Evolutionary conservation across 2,113 vertebrate species (phyloP).

Genomic region (Sylvilagus bachmani): DNA sequence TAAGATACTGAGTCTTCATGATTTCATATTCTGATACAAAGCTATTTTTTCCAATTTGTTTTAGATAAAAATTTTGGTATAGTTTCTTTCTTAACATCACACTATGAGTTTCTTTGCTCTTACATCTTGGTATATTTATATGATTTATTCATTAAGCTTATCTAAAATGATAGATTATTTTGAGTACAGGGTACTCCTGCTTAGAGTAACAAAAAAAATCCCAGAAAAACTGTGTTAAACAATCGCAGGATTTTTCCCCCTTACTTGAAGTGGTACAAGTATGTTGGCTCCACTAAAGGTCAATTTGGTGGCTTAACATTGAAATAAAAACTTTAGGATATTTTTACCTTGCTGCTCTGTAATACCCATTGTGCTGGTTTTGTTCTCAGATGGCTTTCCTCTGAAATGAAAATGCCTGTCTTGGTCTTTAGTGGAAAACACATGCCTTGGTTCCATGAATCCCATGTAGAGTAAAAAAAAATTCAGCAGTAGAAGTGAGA

Average conservation of each 20-base stretch:
- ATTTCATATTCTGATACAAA: slow-evolving; percentile 77
- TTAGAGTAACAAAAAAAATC: neutral
- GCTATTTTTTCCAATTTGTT: slow-evolving; percentile 70
- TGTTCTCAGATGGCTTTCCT: neutral
- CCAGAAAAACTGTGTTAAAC: neutral
- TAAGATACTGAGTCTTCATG: slow-evolving; percentile 73
- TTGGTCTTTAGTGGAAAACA: too few relatives aligned
- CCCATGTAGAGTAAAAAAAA: neutral
- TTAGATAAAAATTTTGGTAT: slow-evolving; percentile 74
- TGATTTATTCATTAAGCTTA: slow-evolving; percentile 64
- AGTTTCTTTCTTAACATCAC: slow-evolving; percentile 63
- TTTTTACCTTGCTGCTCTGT: neutral
- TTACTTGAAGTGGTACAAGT: neutral
- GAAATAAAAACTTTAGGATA: slow-evolving; percentile 5
- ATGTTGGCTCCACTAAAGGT: neutral
- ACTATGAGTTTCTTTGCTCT: slow-evolving; percentile 62
- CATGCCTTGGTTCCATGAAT: neutral
- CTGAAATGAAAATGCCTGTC: neutral
- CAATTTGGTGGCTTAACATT: neutral
- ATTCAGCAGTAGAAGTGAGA: neutral
- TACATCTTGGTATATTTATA: slow-evolving; percentile 68
- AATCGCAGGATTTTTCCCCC: neutral
- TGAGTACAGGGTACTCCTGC: neutral
- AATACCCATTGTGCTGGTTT: neutral
- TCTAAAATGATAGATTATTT: slow-evolving; percentile 60